Evolutionary conservation across 1,140 invertebrate species (phyloP).

Genomic region (Orussus abietinus): DNA sequence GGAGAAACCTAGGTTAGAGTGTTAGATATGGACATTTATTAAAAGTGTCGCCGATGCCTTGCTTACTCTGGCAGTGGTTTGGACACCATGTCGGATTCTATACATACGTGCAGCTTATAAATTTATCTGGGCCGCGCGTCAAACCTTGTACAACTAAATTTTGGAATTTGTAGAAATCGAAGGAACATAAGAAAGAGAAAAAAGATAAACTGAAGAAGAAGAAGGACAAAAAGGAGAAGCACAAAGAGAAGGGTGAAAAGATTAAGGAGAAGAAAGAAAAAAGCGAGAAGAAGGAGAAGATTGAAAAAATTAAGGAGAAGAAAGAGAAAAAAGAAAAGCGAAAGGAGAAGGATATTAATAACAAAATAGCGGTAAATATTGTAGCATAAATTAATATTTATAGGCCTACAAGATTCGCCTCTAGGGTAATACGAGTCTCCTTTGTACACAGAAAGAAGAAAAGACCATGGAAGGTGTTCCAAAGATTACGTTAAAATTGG

Average conservation of each 20-base stretch:
- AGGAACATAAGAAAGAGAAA: slow-evolving; percentile 67
- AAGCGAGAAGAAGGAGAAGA: slow-evolving; percentile 55
- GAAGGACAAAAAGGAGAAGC: slow-evolving; percentile 55
- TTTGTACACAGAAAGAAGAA: slow-evolving; percentile 43
- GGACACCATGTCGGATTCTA: too few species aligned
- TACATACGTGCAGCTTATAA: too few species aligned
- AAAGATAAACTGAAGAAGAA: slow-evolving; percentile 58
- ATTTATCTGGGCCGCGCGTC: too few species aligned
- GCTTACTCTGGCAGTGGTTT: too few species aligned
- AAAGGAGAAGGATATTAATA: slow-evolving; percentile 55
- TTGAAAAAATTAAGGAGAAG: slow-evolving; percentile 59
- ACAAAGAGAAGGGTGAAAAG: slow-evolving; percentile 54
- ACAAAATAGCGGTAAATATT: slow-evolving; percentile 30
- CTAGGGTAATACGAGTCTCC: slow-evolving; percentile 8
- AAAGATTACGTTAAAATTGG: slow-evolving; percentile 77
- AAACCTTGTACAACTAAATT: slow-evolving; percentile 12
- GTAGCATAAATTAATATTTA: slow-evolving; percentile 10
- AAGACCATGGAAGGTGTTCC: slow-evolving; percentile 61
- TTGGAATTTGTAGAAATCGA: slow-evolving; percentile 56
- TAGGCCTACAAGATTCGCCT: too few species aligned
- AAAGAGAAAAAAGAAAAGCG: slow-evolving; percentile 58
- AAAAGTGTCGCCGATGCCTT: too few species aligned
- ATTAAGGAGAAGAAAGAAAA: slow-evolving; percentile 61
- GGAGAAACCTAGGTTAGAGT: too few species aligned
- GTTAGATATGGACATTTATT: too few species aligned